Evolutionary conservation across 1,140 invertebrate species (phyloP).

Genomic region (Drosophila sp.): DNA sequence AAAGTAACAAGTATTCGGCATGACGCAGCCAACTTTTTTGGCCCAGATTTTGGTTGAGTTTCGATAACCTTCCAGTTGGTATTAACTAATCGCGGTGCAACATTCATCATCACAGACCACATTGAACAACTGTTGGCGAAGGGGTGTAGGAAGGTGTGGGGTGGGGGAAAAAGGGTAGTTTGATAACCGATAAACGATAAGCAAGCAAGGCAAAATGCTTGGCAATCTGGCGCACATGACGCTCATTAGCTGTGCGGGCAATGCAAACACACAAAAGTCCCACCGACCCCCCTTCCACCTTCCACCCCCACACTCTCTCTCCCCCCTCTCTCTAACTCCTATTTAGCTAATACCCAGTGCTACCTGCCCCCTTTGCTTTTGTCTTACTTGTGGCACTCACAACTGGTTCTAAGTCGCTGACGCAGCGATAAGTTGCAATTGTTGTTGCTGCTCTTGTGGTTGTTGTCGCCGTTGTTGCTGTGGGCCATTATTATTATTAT

Average conservation of each 20-base stretch:
- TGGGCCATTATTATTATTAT: conserved; percentile 40
- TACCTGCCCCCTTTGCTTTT: neutral
- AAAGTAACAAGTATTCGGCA: too few relatives aligned
- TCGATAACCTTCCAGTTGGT: conserved; percentile 11
- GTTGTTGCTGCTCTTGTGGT: conserved; percentile 36
- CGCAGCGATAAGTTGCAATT: conserved; percentile 46
- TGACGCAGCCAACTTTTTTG: neutral
- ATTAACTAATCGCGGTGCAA: conserved; percentile 37
- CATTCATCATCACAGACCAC: conserved; percentile 36
- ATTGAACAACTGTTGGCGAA: neutral
- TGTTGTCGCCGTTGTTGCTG: too few relatives aligned
- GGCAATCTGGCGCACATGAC: conserved; percentile 31
- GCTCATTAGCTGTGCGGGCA: conserved; percentile 33
- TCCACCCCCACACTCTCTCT: neutral
- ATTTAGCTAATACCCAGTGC: neutral
- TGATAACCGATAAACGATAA: conserved; percentile 41
- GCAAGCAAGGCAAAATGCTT: conserved; percentile 26
- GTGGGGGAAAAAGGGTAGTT: conserved; percentile 1
- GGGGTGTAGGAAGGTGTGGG: neutral
- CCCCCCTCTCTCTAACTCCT: neutral
- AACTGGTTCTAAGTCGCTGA: conserved; percentile 13
- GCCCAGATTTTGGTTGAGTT: conserved; percentile 9
- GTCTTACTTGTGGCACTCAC: neutral
- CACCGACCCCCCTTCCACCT: neutral
- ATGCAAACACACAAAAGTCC: conserved; percentile 2